These are phyloP conservation scores for Standfussiana lucernea DNA, from an alignment of 2,888 invertebrate species.

Conservation along the genomic window DNA sequence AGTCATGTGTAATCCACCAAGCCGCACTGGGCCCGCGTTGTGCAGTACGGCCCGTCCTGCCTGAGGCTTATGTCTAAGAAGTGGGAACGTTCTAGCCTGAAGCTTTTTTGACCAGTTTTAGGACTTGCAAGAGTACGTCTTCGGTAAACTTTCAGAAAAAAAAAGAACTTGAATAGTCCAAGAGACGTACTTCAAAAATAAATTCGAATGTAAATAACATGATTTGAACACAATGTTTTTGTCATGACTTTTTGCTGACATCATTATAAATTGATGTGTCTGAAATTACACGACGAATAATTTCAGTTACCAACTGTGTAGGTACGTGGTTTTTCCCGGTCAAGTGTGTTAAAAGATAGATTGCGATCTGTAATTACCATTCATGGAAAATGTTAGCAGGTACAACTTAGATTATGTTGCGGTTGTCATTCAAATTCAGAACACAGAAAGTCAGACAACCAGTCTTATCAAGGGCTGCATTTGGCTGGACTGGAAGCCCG, in stretches of 20 bases:
- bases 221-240: conserved; percentile 24
- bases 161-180: background rate
- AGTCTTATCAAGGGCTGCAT: background rate
- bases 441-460: background rate
- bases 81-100: background rate
- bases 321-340: conserved; percentile 36
- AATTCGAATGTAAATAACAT: conserved; percentile 3
- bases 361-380: conserved; percentile 12
- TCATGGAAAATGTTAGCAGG: background rate
- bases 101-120: background rate
- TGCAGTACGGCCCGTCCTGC: no score
- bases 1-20: no score
- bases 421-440: background rate
- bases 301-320: conserved; percentile 38
- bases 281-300: conserved; percentile 32
- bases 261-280: conserved; percentile 25
- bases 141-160: no score
- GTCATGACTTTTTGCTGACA: conserved; percentile 35
- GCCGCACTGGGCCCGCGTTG: no score
- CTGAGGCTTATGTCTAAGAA: no score
- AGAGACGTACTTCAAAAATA: conserved; percentile 12
- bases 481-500: background rate
- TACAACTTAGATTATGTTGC: background rate
- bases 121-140: no score
- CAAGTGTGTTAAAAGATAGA: background rate